A percentile compares a stretch with the other conserved stretches of the same genome.
Conservation (phyloP, 2,113 vertebrate genomes). For the Chelonoidis abingdonii region DNA sequence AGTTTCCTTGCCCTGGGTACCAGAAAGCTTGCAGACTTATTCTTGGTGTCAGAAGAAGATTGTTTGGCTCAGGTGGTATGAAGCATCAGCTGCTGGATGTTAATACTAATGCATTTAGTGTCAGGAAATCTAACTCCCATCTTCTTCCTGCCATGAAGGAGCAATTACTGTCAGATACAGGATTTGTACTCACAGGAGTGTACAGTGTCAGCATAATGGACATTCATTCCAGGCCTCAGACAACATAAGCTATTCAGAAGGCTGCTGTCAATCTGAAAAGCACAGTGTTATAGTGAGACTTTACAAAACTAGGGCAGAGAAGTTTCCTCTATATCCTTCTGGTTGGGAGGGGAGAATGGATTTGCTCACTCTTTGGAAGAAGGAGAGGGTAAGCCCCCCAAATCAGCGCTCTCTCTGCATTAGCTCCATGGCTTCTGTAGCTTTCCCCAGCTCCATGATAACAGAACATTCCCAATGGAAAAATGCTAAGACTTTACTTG, state of each 20-base stretch:
- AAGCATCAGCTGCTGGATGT: not conserved
- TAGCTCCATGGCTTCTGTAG: not conserved
- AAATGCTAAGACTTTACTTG: not conserved
- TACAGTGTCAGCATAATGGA: not conserved
- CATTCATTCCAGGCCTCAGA: not conserved
- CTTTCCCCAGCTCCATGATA: not conserved
- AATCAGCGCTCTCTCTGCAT: not conserved
- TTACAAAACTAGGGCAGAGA: not conserved
- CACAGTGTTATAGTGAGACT: not conserved
- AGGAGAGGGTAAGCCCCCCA: not conserved
- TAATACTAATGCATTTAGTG: not conserved
- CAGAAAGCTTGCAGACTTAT: not conserved
- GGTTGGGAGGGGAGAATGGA: rapidly evolving
- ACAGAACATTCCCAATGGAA: too few relatives aligned
- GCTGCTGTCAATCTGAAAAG: not conserved
- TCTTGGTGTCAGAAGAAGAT: not conserved
- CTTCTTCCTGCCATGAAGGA: not conserved
- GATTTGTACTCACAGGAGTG: not conserved
- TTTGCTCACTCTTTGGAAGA: not conserved
- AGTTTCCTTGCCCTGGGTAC: not conserved
- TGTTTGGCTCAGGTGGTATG: not conserved
- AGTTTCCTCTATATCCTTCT: not conserved
- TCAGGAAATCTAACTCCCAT: not conserved
- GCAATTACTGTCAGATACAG: not conserved
- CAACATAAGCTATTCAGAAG: not conserved